Conservation (phyloP, 2,113 vertebrate species). For the Grammomys dolichurus region DNA sequence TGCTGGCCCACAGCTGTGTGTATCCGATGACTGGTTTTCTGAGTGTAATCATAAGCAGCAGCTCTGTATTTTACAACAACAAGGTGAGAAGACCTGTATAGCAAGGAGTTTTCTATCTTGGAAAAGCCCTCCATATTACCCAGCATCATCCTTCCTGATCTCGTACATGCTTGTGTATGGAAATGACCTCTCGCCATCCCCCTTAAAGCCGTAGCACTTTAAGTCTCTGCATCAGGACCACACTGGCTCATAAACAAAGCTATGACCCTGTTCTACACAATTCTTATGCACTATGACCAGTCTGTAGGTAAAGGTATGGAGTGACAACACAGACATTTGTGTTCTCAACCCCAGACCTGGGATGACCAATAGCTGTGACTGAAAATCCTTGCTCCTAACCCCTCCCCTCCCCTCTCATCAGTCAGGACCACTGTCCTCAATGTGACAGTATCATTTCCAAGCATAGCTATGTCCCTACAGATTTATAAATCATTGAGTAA, state of each 20-base stretch:
- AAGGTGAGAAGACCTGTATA: not conserved
- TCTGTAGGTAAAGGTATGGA: not conserved
- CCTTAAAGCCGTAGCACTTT: not conserved
- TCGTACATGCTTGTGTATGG: accelerated
- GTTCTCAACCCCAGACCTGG: not conserved
- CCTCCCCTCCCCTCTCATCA: not conserved
- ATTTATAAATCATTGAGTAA: not conserved
- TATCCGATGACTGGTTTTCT: not conserved
- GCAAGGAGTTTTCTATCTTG: not conserved
- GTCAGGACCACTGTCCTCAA: not conserved
- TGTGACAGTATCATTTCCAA: not conserved
- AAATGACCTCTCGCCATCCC: not conserved
- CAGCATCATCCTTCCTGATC: not conserved
- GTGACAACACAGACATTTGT: not conserved
- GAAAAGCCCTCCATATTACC: not conserved
- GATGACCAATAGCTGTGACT: not conserved
- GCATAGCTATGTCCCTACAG: not conserved
- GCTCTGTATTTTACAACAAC: not conserved
- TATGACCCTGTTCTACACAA: not conserved
- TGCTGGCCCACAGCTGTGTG: not conserved
- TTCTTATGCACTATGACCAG: too few species aligned
- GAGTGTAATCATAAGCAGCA: not conserved
- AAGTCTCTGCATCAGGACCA: not conserved
- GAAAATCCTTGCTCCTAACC: not conserved
- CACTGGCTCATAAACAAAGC: not conserved